Conservation (phyloP, 2,113 vertebrate genomes). For the Oenanthe melanoleuca region DNA sequence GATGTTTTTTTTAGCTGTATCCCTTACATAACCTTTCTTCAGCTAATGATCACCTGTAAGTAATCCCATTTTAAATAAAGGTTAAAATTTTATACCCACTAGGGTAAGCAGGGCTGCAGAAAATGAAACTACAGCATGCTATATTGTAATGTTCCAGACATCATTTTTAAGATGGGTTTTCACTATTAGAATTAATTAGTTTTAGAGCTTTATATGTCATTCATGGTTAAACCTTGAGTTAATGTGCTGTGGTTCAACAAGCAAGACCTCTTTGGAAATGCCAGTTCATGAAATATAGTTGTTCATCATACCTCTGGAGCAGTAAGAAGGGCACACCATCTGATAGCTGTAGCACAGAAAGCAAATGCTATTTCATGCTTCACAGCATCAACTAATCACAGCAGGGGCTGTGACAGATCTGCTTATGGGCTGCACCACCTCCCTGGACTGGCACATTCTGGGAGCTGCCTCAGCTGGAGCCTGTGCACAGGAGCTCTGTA, state of each 20-base stretch:
- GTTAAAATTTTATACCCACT: background rate
- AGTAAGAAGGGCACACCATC: background rate
- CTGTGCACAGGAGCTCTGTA: background rate
- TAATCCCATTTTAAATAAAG: background rate
- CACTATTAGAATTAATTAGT: constrained; percentile 8
- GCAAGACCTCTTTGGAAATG: background rate
- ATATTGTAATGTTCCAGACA: background rate
- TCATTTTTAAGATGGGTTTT: background rate
- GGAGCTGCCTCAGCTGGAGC: background rate
- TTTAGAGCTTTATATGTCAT: background rate
- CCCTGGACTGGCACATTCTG: rapidly evolving
- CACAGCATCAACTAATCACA: background rate
- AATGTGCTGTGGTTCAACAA: constrained; percentile 7
- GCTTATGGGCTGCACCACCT: background rate
- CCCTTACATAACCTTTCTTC: background rate
- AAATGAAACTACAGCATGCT: background rate
- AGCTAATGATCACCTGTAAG: background rate
- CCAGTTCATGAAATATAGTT: constrained; percentile 1
- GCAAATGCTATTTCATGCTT: constrained; percentile 45
- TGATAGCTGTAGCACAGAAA: background rate
- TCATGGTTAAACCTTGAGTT: background rate
- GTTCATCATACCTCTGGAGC: background rate
- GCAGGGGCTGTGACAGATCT: background rate
- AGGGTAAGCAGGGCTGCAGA: background rate
- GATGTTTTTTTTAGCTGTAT: background rate